Conservation (phyloP, 2,113 vertebrate genomes). For the Pipra filicauda region DNA sequence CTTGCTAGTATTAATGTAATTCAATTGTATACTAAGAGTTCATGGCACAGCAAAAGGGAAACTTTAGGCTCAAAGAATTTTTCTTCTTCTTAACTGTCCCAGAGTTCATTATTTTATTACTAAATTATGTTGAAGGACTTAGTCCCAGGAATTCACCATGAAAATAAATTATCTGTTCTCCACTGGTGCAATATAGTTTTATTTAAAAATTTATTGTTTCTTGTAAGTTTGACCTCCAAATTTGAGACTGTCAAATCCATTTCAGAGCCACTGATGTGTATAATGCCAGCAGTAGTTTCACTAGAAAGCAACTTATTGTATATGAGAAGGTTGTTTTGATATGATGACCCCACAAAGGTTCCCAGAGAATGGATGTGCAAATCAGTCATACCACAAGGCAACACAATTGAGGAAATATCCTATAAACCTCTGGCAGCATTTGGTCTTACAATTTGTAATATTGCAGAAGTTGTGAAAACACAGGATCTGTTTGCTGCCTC, state of each 20-base stretch:
- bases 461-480: conserved; percentile 52
- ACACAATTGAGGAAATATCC: conserved; percentile 20
- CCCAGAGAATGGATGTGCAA: conserved; percentile 42
- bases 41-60: not conserved
- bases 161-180: not conserved
- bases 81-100: not conserved
- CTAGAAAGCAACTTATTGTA: conserved; percentile 23
- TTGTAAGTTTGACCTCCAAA: conserved; percentile 2
- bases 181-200: conserved; percentile 14
- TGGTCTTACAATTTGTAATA: conserved; percentile 40
- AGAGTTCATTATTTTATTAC: not conserved
- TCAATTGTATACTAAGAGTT: not conserved
- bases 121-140: not conserved
- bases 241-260: not conserved
- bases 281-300: conserved; percentile 5
- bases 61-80: not conserved
- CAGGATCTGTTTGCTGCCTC: conserved; percentile 56
- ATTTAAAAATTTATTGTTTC: conserved; percentile 18
- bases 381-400: conserved; percentile 6
- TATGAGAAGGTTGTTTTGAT: conserved; percentile 37
- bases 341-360: not conserved
- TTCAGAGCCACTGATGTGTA: not conserved
- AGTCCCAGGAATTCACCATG: not conserved
- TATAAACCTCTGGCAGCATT: conserved; percentile 70
- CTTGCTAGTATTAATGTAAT: not conserved